Percentiles rank a stretch among this genome's conserved stretches.
These are phyloP conservation scores for Channallabes apus DNA, from an alignment of 2,797 vertebrate species.

Conservation along the genomic window DNA sequence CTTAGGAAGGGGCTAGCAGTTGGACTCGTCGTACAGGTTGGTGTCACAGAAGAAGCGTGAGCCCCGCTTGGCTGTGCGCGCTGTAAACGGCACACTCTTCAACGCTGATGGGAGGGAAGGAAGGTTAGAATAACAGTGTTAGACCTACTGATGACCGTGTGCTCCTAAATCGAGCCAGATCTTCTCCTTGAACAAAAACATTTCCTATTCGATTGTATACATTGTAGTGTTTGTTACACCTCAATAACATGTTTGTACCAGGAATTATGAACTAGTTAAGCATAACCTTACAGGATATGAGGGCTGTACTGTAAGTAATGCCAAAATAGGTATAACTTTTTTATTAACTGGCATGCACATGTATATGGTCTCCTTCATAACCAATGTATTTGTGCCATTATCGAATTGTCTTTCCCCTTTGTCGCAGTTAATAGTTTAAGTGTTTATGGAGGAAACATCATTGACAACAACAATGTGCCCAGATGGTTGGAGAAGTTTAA, in stretches of 20 bases:
- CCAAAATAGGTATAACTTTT: too few relatives aligned
- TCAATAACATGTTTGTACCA: neutral
- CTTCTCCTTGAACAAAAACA: neutral
- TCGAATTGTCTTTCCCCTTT: too few relatives aligned
- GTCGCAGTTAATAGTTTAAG: too few relatives aligned
- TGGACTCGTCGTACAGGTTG: constrained; percentile 94
- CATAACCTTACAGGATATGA: neutral
- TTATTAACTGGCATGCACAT: too few relatives aligned
- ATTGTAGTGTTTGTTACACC: neutral
- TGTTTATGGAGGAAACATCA: too few relatives aligned
- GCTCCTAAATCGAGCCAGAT: constrained; percentile 1
- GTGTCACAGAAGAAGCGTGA: constrained; percentile 98
- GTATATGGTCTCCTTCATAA: too few relatives aligned
- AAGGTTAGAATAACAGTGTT: constrained; percentile 56
- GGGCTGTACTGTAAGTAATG: too few relatives aligned
- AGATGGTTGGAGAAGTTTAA: too few relatives aligned
- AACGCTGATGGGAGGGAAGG: constrained; percentile 80
- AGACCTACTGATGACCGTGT: constrained; percentile 19
- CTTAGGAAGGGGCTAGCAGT: constrained; percentile 84
- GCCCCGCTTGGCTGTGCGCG: constrained; percentile 96
- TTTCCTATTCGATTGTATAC: neutral
- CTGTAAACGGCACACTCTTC: constrained; percentile 98
- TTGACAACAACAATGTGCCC: too few relatives aligned
- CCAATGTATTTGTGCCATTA: too few relatives aligned
- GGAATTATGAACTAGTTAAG: neutral